Conservation (phyloP, 2,888 invertebrate genomes). For the Mesopsocus fuscifrons region DNA sequence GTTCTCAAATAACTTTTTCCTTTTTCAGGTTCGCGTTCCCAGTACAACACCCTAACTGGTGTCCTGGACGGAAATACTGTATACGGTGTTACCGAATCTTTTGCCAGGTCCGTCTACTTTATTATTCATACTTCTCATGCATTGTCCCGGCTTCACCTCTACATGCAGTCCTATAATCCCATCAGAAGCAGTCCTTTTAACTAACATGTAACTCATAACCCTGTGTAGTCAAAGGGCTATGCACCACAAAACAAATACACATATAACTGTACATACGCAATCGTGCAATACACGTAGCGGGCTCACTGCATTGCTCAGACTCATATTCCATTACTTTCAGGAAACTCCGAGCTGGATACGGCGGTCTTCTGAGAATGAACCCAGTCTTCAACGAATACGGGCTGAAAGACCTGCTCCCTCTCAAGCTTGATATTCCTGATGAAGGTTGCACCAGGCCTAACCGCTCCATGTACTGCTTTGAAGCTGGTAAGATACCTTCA, state of each 20-base stretch:
- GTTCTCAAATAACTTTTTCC: no score
- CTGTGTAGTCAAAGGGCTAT: no score
- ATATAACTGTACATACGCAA: no score
- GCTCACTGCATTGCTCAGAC: no score
- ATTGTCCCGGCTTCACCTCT: no score
- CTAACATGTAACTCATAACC: no score
- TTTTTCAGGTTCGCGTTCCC: constrained; percentile 51
- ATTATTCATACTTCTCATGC: constrained; percentile 1
- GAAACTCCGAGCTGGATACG: constrained; percentile 62
- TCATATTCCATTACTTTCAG: no score
- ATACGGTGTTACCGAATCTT: constrained; percentile 69
- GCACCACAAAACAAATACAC: no score
- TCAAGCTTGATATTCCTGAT: constrained; percentile 77
- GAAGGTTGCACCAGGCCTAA: constrained; percentile 84
- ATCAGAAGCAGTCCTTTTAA: no score
- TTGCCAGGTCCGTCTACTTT: constrained; percentile 37
- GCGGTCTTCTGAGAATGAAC: constrained; percentile 70
- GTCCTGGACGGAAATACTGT: constrained; percentile 78
- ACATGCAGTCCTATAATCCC: no score
- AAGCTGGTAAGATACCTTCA: constrained; percentile 62
- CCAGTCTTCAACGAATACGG: constrained; percentile 75
- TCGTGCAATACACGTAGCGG: no score
- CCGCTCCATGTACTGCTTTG: constrained; percentile 79
- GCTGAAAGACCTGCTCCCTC: constrained; percentile 66
- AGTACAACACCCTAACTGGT: constrained; percentile 73